Base-by-base conservation (phyloP, 2,797 vertebrate species). In the Neosalanx taihuensis region DNA sequence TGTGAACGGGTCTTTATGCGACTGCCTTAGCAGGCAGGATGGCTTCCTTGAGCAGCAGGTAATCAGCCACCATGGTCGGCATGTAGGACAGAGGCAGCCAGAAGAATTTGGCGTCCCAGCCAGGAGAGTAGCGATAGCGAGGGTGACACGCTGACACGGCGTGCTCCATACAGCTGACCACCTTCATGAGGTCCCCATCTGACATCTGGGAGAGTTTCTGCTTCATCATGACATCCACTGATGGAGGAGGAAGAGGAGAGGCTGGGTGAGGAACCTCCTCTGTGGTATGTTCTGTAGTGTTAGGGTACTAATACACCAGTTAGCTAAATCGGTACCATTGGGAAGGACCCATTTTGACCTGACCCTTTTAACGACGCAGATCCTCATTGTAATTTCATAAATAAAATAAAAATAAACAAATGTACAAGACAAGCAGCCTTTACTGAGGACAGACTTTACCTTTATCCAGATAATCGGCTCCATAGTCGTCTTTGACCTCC, bases 71-170 rank as follows among this genome's bases (percentile, higher is more conserved):
- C 0, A 85, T 83, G 0, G 90, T 86, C 0, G 95, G 96, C 80
- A 95, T 75, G 81, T 96, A 97, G 1, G 95, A 94, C 71, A 96
- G 61, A 0, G 96, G 95, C 71, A 95, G 67, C 91, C 92, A 96
- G 87, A 96, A 84, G 0, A 98, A 51, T 68, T 95, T 96, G 72
- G 93, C 94, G 1, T 97, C 96, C 94, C 94, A 95, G 63, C 96
- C 95, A 0, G 89, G 85, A 0, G 93, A 92, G 83, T 98, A 98
- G 76, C 95, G 95, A 15, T 75, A 77, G 0, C 95, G 94, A 0
- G 96, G 95, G 15, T 80, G 80, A 30, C 92, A 51, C 1, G 94
- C 94, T 0, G 94, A 89, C 1, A 96, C 65, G 0, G 95, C 95
- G 0, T 98, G 96, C 76, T 95, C 95, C 92, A 96, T 95, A 64